phyloP scores from a whole-genome alignment of 1,140 invertebrate species.

The Dreissena rostriformis region DNA sequence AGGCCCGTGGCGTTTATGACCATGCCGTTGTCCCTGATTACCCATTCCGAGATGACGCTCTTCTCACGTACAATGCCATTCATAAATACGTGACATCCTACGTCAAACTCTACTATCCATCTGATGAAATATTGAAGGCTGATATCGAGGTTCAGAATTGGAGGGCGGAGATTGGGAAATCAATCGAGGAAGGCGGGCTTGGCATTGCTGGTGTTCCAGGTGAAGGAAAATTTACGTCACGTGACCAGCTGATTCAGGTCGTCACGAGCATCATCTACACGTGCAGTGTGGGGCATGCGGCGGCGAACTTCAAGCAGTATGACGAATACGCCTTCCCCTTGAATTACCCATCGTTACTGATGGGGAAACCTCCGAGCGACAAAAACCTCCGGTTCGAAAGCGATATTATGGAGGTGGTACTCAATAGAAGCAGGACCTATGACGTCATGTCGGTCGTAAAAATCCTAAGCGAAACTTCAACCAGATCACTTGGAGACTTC shows the following conservation, averaged over 20 bases:
- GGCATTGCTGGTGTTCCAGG: slow-evolving; percentile 66
- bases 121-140: neutral
- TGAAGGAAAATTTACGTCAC: slow-evolving; percentile 61
- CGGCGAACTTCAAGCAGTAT: slow-evolving; percentile 80
- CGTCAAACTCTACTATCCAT: slow-evolving; percentile 25
- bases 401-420: slow-evolving; percentile 69
- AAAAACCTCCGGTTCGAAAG: slow-evolving; percentile 69
- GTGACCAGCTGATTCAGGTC: slow-evolving; percentile 73
- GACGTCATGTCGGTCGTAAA: slow-evolving; percentile 80
- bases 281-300: slow-evolving; percentile 81
- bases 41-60: slow-evolving; percentile 25
- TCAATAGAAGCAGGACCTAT: slow-evolving; percentile 77
- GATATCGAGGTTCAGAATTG: slow-evolving; percentile 46
- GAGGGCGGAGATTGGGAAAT: slow-evolving; percentile 31
- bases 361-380: slow-evolving; percentile 72
- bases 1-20: slow-evolving; percentile 19
- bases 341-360: slow-evolving; percentile 81
- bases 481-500: slow-evolving; percentile 79
- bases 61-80: slow-evolving; percentile 28
- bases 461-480: slow-evolving; percentile 77
- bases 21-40: slow-evolving; percentile 13
- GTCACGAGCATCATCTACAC: slow-evolving; percentile 79
- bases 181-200: slow-evolving; percentile 15
- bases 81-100: slow-evolving; percentile 20
- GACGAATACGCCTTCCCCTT: slow-evolving; percentile 80